Evolutionary conservation across 2,888 invertebrate genomes (phyloP).

Genomic region (Tetrapedia diversipes): DNA sequence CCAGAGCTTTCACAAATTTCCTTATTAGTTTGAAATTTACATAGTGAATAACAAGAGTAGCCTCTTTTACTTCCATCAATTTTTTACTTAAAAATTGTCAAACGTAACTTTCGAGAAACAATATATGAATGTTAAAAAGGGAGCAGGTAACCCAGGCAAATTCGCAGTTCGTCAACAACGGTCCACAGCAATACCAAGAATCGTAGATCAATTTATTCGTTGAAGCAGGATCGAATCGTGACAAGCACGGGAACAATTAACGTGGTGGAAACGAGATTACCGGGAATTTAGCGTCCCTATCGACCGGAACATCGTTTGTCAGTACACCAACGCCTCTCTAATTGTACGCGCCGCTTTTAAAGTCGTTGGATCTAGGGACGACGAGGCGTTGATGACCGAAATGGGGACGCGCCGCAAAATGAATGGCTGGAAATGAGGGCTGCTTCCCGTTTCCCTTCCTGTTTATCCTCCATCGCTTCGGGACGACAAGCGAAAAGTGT

Average conservation of each 20-base stretch:
- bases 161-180: too few species aligned
- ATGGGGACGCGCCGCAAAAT: slow-evolving; percentile 35
- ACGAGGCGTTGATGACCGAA: slow-evolving; percentile 43
- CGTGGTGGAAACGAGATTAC: slow-evolving; percentile 46
- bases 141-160: too few species aligned
- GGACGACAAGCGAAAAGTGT: too few species aligned
- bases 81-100: too few species aligned
- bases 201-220: slow-evolving; percentile 24
- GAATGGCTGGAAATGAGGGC: slow-evolving; percentile 37
- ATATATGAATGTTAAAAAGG: too few species aligned
- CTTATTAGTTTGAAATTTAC: too few species aligned
- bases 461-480: slow-evolving; percentile 15
- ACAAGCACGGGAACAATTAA: slow-evolving; percentile 38
- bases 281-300: slow-evolving; percentile 45
- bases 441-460: not conserved
- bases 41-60: too few species aligned
- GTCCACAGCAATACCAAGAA: too few species aligned
- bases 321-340: slow-evolving; percentile 23
- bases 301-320: slow-evolving; percentile 49
- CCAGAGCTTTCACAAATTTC: too few species aligned
- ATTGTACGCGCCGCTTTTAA: slow-evolving; percentile 43
- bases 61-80: too few species aligned
- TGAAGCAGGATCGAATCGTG: slow-evolving; percentile 31
- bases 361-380: slow-evolving; percentile 40
- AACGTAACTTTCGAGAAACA: too few species aligned